These are phyloP conservation scores for Euschistus heros DNA, from an alignment of 1,140 invertebrate genomes.

Conservation along the genomic window DNA sequence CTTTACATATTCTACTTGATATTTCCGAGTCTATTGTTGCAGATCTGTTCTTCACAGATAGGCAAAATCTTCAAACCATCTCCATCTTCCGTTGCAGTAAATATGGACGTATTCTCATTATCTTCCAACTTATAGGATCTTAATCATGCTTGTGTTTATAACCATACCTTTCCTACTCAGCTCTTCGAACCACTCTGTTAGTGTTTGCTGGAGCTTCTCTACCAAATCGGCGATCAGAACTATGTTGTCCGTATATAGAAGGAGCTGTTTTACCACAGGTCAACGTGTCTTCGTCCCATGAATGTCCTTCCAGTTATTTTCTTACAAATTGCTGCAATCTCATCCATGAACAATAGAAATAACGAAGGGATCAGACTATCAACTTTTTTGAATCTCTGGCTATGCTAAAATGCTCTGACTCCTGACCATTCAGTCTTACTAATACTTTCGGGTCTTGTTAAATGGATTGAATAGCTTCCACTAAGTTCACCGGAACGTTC, in stretches of 20 bases:
- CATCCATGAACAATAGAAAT: not conserved
- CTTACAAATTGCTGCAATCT: not conserved
- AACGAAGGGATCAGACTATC: not conserved
- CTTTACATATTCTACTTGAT: not conserved
- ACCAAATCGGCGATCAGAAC: too few species aligned
- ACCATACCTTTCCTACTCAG: too few species aligned
- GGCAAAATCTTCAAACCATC: not conserved
- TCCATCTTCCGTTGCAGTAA: not conserved
- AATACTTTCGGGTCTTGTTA: not conserved
- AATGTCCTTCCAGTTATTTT: not conserved
- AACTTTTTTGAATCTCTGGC: not conserved
- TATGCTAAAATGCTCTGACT: not conserved
- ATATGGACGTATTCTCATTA: not conserved
- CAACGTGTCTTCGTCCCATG: not conserved
- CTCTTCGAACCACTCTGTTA: too few species aligned
- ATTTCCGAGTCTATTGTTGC: not conserved
- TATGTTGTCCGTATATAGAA: not conserved
- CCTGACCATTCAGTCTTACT: not conserved
- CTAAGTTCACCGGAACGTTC: not conserved
- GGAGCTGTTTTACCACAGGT: not conserved
- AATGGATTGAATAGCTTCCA: not conserved
- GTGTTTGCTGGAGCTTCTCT: too few species aligned
- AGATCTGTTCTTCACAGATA: not conserved
- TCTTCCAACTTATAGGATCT: too few species aligned
- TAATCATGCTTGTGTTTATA: too few species aligned